Evolutionary conservation across 2,113 vertebrate species (phyloP).

Genomic region (Sterrhoptilus dennistouni): DNA sequence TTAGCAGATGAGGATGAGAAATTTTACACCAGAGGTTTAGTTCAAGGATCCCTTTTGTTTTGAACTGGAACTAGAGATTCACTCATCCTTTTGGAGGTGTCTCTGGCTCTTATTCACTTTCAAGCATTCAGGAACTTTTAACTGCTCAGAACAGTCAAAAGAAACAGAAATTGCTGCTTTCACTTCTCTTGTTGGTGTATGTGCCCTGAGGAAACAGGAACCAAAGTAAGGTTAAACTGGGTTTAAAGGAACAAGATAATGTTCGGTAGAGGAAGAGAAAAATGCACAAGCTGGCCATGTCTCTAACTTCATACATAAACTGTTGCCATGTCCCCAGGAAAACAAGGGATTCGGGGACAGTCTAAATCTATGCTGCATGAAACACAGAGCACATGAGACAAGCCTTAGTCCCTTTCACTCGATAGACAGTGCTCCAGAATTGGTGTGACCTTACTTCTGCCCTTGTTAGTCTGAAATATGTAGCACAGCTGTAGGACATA

Average conservation of each 20-base stretch:
- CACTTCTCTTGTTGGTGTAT: constrained; percentile 21
- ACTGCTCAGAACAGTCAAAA: neutral
- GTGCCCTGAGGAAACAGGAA: constrained; percentile 46
- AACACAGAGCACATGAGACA: neutral
- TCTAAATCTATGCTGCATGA: neutral
- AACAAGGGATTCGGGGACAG: neutral
- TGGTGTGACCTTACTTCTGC: neutral
- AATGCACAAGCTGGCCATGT: neutral
- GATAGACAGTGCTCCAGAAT: neutral
- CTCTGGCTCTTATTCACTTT: neutral
- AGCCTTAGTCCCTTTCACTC: neutral
- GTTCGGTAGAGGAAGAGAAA: constrained; percentile 10
- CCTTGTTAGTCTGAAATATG: constrained; percentile 45
- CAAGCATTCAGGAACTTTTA: neutral
- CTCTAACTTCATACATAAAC: constrained; percentile 5
- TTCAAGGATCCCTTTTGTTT: neutral
- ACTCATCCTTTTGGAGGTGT: neutral
- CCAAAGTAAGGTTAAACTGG: constrained; percentile 14
- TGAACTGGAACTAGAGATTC: neutral
- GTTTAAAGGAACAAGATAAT: constrained; percentile 54
- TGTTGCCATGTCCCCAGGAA: neutral
- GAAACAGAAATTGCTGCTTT: constrained; percentile 38
- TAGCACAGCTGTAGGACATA: constrained; percentile 33
- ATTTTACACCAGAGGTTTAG: neutral
- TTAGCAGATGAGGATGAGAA: neutral